Percentiles rank a stretch among this genome's conserved stretches.
phyloP scores from a whole-genome alignment of 2,888 invertebrate genomes.

The Nasonovia ribisnigri region DNA sequence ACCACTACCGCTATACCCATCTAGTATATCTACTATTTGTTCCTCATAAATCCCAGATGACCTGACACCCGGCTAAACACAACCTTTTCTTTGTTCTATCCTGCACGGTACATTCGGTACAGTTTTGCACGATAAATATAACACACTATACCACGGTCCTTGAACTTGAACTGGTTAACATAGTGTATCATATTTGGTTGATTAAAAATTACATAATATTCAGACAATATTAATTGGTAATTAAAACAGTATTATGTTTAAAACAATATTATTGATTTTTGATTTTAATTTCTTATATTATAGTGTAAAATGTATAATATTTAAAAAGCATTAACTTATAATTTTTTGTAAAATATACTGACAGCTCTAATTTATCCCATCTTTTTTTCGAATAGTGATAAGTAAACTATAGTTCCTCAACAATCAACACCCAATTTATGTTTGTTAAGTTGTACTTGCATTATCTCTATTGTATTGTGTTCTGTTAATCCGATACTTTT shows the following conservation, averaged over 20 bases:
- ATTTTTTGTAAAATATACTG: not conserved
- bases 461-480: not conserved
- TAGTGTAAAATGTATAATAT: not conserved
- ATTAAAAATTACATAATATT: not conserved
- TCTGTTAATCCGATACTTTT: not conserved
- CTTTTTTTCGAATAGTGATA: not conserved
- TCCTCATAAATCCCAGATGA: constrained; percentile 28
- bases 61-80: not conserved
- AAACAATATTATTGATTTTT: no score
- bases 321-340: not conserved
- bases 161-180: not conserved
- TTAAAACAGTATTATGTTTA: no score
- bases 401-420: not conserved
- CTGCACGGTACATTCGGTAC: not conserved
- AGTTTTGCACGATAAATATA: not conserved
- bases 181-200: not conserved
- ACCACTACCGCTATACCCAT: constrained; percentile 11
- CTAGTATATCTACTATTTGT: constrained; percentile 23
- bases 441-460: not conserved
- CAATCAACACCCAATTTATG: not conserved
- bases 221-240: no score
- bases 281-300: not conserved
- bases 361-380: not conserved
- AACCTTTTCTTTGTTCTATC: constrained; percentile 24
- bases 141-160: not conserved